Percentiles rank a stretch among this genome's conserved stretches.
phyloP scores from a whole-genome alignment of 2,113 vertebrate species.

The Scatophagus argus region DNA sequence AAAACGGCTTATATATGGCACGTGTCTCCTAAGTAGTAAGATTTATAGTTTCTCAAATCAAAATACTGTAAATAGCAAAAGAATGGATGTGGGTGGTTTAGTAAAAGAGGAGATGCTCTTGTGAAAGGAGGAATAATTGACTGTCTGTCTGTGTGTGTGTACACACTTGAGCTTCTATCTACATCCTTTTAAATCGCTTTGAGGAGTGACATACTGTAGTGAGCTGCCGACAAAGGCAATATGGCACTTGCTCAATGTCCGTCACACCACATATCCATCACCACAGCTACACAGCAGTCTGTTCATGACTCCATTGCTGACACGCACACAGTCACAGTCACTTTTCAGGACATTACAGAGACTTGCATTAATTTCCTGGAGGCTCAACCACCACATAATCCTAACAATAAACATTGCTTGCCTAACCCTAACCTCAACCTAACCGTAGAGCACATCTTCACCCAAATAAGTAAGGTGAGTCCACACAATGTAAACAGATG shows the following conservation, averaged over 20 bases:
- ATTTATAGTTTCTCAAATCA: too few species aligned
- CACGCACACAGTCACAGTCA: too few species aligned
- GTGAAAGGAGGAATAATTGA: neutral
- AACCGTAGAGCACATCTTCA: too few species aligned
- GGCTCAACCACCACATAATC: too few species aligned
- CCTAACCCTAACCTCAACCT: too few species aligned
- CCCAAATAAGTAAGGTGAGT: too few species aligned
- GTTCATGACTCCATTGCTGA: constrained; percentile 12
- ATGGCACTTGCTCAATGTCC: constrained; percentile 13
- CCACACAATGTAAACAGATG: too few species aligned
- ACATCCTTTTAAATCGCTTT: constrained; percentile 2
- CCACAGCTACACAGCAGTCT: neutral
- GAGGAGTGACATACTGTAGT: constrained; percentile 12
- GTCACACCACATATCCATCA: constrained; percentile 24
- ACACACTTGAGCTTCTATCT: neutral
- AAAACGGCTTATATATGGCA: neutral
- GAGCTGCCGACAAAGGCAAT: constrained; percentile 6
- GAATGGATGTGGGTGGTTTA: neutral
- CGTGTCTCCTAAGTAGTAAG: too few species aligned
- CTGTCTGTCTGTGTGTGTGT: neutral
- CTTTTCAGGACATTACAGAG: too few species aligned
- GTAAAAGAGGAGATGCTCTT: neutral
- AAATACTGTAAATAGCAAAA: neutral
- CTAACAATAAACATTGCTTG: too few species aligned
- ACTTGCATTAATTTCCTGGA: too few species aligned